Percentiles rank a stretch among this genome's conserved stretches.
Evolutionary conservation across 2,113 vertebrate genomes (phyloP).

Genomic region (Bothrops jararaca): DNA sequence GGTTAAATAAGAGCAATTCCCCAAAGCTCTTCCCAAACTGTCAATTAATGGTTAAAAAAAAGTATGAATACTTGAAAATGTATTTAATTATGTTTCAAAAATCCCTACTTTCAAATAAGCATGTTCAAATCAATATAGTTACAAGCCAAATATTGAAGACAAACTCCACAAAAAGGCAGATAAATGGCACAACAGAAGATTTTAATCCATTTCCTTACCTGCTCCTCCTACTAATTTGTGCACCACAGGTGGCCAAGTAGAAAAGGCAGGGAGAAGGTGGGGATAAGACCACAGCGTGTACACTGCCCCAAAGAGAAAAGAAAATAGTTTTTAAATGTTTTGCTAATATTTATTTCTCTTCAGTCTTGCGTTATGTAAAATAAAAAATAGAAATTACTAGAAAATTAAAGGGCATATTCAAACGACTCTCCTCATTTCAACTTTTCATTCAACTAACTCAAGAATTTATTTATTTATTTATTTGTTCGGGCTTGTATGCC

Average conservation of each 20-base stretch:
- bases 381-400: not conserved
- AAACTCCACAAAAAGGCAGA: not conserved
- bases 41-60: not conserved
- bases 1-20: not conserved
- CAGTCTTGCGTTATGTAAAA: not conserved
- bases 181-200: not conserved
- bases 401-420: not conserved
- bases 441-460: not conserved
- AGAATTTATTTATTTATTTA: too few relatives aligned
- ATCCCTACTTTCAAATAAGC: not conserved
- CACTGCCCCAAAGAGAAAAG: constrained; percentile 72
- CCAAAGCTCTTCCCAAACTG: not conserved
- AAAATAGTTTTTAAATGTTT: not conserved
- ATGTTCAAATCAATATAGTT: not conserved
- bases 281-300: constrained; percentile 87
- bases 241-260: constrained; percentile 88
- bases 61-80: not conserved
- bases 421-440: not conserved
- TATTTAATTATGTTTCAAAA: not conserved
- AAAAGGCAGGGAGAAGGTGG: constrained; percentile 80
- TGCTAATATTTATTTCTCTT: not conserved
- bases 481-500: too few relatives aligned
- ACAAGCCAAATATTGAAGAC: not conserved
- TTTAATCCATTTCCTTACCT: constrained; percentile 71
- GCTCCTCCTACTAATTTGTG: constrained; percentile 90